phyloP scores from a whole-genome alignment of 1,140 invertebrate species.

The Cyclargus thomasi region DNA sequence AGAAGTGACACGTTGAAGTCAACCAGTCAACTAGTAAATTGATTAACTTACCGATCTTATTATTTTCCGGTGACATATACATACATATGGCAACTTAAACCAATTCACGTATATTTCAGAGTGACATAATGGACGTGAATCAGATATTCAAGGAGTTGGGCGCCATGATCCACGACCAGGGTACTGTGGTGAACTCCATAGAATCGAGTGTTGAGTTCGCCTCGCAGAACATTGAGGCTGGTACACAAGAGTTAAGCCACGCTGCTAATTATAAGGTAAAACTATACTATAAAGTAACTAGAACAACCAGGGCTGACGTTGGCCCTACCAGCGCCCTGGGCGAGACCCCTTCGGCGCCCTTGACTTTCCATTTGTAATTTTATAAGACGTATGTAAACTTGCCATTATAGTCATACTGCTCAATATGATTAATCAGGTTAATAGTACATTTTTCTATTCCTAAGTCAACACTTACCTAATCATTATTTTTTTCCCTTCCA shows the following conservation, averaged over 20 bases:
- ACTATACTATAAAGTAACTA: no score
- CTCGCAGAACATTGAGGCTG: conserved; percentile 89
- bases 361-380: not conserved
- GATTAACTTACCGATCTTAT: no score
- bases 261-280: conserved; percentile 87
- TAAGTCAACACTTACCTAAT: no score
- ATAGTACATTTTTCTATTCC: no score
- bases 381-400: no score
- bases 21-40: no score
- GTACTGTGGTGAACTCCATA: conserved; percentile 96
- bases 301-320: no score
- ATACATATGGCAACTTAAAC: not conserved
- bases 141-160: conserved; percentile 99
- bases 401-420: no score
- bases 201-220: conserved; percentile 96
- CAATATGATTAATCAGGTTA: no score
- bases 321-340: no score
- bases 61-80: no score
- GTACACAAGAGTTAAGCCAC: conserved; percentile 85
- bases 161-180: conserved; percentile 96
- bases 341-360: not conserved
- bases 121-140: conserved; percentile 96
- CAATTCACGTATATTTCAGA: conserved; percentile 73
- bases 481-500: conserved; percentile 61
- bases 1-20: no score